Evolutionary conservation across 2,888 invertebrate species (phyloP), one percentile per base, ranked within the genome.

Genomic region (Nymphalis polychloros): DNA sequence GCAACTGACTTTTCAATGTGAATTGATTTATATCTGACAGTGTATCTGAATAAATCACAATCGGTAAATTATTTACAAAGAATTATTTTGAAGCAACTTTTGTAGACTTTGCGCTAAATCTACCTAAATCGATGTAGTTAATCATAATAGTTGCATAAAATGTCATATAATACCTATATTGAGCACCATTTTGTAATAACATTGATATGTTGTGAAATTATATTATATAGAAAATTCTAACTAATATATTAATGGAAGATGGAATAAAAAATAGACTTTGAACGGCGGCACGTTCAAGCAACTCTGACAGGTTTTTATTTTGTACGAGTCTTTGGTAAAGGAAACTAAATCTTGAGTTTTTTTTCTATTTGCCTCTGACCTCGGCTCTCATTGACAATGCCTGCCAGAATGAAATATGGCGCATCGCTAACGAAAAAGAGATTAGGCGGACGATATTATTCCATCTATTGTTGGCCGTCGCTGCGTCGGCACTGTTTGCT

Each of bases 361-460:
- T 90, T 85, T 90, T 84, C 86, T 89, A 88, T 90, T 91, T 91
- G 91, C 89, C 88, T 87, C 87, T 89, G 91, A 91, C 91, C 91
- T 88, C 90, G 86, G 86, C 79, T 84, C 82, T 83, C 89, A 90
- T 90, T 91, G 91, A 92, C 92, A 92, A 92, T 91, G 86, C 87
- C 90, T 90, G 90, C 89, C 90, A 87, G 89, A 86, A 92, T 92
- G 91, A 92, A 91, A 90, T 92, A 92, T 91, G 89, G 90, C 84
- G 87, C 83, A 86, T 82, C 85, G 87, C 84, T 88, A 88, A 91
- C 87, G 86, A 87, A 90, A 90, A 87, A 88, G 85, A 90, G 90
- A 90, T 92, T 90, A 89, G 85, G 84, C 85, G 86, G 84, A 87
- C 84, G 88, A 89, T 89, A 89, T 89, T 88, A 86, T 79, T 76